These are phyloP conservation scores for Caenorhabditis panamensis DNA, from an alignment of 2,888 invertebrate genomes.

Conservation along the genomic window DNA sequence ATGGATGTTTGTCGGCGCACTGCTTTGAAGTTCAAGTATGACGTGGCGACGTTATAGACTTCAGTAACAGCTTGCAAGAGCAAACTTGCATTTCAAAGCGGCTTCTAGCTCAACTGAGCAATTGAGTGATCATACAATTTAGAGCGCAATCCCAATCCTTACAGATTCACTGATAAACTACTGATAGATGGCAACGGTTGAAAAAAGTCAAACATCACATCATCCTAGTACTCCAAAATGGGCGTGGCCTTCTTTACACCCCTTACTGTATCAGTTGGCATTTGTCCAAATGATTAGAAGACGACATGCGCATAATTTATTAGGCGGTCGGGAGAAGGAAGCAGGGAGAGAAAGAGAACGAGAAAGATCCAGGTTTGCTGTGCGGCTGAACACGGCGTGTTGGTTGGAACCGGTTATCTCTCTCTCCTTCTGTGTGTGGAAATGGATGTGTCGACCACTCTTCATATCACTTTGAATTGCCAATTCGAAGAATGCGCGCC, in stretches of 20 bases:
- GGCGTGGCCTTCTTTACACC: slow-evolving; percentile 12
- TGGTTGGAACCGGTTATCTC: slow-evolving; percentile 45
- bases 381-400: slow-evolving; percentile 22
- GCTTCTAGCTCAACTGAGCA: too few relatives aligned
- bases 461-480: slow-evolving; percentile 47
- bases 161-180: too few relatives aligned
- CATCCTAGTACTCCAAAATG: too few relatives aligned
- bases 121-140: too few relatives aligned
- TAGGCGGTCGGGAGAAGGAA: background rate
- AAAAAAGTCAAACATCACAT: too few relatives aligned
- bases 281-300: slow-evolving; percentile 55
- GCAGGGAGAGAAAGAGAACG: slow-evolving; percentile 3
- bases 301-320: slow-evolving; percentile 50
- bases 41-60: too few relatives aligned
- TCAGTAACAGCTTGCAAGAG: too few relatives aligned
- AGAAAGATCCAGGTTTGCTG: slow-evolving; percentile 22
- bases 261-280: slow-evolving; percentile 51
- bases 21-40: too few relatives aligned
- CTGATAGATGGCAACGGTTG: too few relatives aligned
- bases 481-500: slow-evolving; percentile 33
- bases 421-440: slow-evolving; percentile 1
- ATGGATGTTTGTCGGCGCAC: too few relatives aligned
- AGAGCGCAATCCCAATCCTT: too few relatives aligned
- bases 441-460: slow-evolving; percentile 36
- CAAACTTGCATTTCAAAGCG: too few relatives aligned